Conservation (phyloP, 1,140 invertebrate genomes). For the Drosophila prosaltans region DNA sequence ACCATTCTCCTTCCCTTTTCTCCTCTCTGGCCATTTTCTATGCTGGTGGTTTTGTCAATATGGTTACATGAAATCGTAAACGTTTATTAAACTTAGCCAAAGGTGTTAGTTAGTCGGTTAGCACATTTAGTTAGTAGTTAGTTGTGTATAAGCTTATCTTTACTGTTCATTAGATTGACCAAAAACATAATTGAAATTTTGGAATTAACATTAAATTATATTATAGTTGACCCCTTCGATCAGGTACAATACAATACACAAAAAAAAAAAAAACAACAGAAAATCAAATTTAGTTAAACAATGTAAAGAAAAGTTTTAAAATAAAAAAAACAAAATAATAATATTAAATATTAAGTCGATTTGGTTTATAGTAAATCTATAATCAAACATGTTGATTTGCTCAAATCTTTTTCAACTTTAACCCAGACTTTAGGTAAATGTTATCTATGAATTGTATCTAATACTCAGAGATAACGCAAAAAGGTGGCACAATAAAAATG, state of each 20-base stretch:
- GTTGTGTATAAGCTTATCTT: background rate
- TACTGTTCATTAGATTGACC: background rate
- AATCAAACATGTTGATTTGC: background rate
- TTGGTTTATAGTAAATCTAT: too few species aligned
- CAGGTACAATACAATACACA: background rate
- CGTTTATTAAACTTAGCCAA: slow-evolving; percentile 61
- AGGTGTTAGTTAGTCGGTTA: slow-evolving; percentile 41
- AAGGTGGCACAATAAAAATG: slow-evolving; percentile 71
- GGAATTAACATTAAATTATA: too few species aligned
- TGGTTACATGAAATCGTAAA: slow-evolving; percentile 39
- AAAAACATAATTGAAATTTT: too few species aligned
- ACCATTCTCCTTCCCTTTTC: background rate
- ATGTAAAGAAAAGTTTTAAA: background rate
- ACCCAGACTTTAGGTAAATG: background rate
- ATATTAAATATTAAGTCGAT: too few species aligned
- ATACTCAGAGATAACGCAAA: slow-evolving; percentile 24
- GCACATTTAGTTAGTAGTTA: background rate
- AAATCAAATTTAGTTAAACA: background rate
- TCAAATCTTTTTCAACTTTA: slow-evolving; percentile 1
- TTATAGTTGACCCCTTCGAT: too few species aligned
- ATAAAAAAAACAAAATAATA: too few species aligned
- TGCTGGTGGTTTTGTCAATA: background rate
- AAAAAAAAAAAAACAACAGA: background rate
- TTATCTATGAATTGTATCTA: background rate
- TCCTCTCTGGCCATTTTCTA: background rate